Evolutionary conservation across 2,113 vertebrate species (phyloP).

Genomic region (Atrichornis clamosus): DNA sequence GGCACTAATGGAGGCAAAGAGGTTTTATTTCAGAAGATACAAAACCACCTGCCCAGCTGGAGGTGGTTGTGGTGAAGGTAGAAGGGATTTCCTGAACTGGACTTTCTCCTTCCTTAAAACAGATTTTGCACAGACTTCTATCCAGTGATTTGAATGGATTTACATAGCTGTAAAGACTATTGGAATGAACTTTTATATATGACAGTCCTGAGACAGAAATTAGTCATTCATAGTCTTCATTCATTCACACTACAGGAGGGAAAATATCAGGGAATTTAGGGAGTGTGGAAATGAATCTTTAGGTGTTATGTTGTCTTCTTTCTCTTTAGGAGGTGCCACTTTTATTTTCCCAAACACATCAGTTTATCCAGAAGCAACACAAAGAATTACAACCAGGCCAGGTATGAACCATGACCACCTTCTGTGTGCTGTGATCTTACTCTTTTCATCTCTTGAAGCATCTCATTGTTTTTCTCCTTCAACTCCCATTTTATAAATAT

Average conservation of each 20-base stretch:
- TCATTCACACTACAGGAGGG: neutral
- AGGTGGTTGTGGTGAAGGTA: neutral
- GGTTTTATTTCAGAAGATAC: neutral
- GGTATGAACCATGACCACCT: constrained; percentile 67
- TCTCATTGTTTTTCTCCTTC: neutral
- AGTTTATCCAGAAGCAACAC: constrained; percentile 82
- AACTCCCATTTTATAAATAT: neutral
- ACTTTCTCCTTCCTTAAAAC: neutral
- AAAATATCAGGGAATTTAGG: neutral
- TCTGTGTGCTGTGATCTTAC: neutral
- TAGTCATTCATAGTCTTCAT: neutral
- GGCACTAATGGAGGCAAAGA: neutral
- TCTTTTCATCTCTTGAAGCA: neutral
- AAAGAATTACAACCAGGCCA: constrained; percentile 82
- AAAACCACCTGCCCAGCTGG: neutral
- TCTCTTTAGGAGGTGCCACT: constrained; percentile 83
- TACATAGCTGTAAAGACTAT: neutral
- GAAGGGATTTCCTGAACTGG: neutral
- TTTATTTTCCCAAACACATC: constrained; percentile 90
- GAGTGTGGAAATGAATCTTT: constrained; percentile 16
- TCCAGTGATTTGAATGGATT: neutral
- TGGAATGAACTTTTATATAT: neutral
- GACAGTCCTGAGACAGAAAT: neutral
- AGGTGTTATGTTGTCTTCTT: constrained; percentile 68
- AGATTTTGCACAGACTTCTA: neutral